phyloP scores from a whole-genome alignment of 2,113 vertebrate species.

The Rhinolophus sinicus region DNA sequence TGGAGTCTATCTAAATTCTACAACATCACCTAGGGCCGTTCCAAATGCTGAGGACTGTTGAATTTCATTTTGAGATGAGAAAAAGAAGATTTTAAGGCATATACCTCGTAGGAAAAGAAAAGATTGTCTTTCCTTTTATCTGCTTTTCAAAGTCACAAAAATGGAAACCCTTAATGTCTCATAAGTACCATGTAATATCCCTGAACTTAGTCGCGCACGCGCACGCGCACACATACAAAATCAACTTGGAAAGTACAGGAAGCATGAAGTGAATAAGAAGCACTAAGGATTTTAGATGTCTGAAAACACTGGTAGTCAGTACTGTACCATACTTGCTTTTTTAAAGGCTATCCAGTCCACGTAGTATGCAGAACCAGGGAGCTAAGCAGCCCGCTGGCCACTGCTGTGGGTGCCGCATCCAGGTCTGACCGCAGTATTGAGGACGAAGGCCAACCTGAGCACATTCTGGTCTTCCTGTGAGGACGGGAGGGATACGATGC shows the following conservation, averaged over 20 bases:
- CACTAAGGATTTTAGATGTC: neutral
- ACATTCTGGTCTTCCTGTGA: neutral
- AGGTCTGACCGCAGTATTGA: neutral
- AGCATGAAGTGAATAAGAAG: conserved; percentile 16
- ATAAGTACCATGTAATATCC: neutral
- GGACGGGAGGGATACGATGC: neutral
- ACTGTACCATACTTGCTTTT: neutral
- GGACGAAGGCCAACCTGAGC: fast-evolving
- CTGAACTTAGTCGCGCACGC: neutral
- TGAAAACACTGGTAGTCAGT: neutral
- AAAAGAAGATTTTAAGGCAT: conserved; percentile 50
- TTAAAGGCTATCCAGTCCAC: neutral
- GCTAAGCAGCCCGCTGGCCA: neutral
- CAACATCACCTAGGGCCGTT: neutral
- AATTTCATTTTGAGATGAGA: conserved; percentile 60
- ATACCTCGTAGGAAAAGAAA: conserved; percentile 50
- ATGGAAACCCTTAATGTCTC: conserved; percentile 44
- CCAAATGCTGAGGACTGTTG: neutral
- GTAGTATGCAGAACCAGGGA: neutral
- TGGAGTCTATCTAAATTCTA: conserved; percentile 38
- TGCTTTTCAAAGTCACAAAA: conserved; percentile 67
- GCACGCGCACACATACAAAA: neutral
- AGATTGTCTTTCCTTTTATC: conserved; percentile 60
- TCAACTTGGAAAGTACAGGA: neutral
- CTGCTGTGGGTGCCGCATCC: neutral